A percentile compares a stretch with the other conserved stretches of the same genome.
These are phyloP conservation scores for Lepisosteus osseus DNA, from an alignment of 2,113 vertebrate species.

Conservation along the genomic window DNA sequence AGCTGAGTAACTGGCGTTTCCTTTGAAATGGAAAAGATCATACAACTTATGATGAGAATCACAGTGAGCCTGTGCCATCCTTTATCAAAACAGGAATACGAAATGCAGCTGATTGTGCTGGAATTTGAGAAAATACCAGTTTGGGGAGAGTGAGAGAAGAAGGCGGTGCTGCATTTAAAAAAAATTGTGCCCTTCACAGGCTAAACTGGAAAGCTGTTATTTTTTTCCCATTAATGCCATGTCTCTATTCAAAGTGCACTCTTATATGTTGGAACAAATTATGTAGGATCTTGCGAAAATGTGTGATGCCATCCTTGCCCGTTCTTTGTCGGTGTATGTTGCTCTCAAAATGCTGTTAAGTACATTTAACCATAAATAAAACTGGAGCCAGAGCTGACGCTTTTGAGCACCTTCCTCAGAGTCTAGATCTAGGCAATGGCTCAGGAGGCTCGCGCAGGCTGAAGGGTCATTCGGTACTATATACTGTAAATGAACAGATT, in stretches of 20 bases:
- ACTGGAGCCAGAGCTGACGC: neutral
- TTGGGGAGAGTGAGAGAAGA: neutral
- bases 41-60: constrained; percentile 17
- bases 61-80: neutral
- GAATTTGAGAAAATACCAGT: constrained; percentile 12
- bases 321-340: neutral
- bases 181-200: constrained; percentile 12
- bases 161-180: constrained; percentile 13
- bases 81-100: constrained; percentile 12
- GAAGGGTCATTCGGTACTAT: too few relatives aligned
- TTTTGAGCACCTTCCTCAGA: neutral
- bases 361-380: neutral
- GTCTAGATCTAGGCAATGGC: neutral
- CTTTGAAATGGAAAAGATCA: constrained; percentile 28
- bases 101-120: constrained; percentile 4
- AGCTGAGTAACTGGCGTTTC: constrained; percentile 24
- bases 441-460: neutral
- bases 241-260: constrained; percentile 13
- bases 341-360: neutral
- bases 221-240: constrained; percentile 5
- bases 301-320: neutral
- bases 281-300: constrained; percentile 8
- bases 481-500: too few relatives aligned
- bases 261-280: constrained; percentile 8
- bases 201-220: constrained; percentile 1